Base-by-base conservation (phyloP, 53 echinoderm and acorn worm species). In the Actinopyga echinites region DNA sequence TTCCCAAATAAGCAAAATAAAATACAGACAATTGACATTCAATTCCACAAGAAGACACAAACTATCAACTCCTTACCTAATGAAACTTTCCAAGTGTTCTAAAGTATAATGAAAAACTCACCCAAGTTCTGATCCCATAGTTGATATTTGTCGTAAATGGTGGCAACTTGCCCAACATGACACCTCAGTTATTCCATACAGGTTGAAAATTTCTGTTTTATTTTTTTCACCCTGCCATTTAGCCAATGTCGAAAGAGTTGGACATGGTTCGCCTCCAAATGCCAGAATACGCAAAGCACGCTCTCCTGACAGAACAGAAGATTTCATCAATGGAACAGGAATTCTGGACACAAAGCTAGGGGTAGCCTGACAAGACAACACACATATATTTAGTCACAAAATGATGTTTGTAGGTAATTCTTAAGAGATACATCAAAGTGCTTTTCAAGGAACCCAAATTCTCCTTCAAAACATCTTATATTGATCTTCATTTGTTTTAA, bases 131-230 rank as follows among this genome's bases (percentile, higher is more conserved):
- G 8, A 20, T 5, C 2, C 22, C 74, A 6, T 10, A 26, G 55
- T 30, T 22, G 6, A 30, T 28, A 31, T 55, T 55, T 13, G 30
- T 20, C 31, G 13, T 25, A 78, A 31, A 33, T 37, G 63, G 60
- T 80, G 62, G 45, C 84, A 89, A 4, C 89, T 54, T 15, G 97
- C 97, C 97, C 97, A 96, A 68, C 97, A 88, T 5, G 94, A 96
- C 1, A 93, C 93, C 40, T 96, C 97, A 4, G 97, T 96, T 55
- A 96, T 93, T 0, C 97, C 93, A 82, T 96, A 96, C 40, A 96
- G 75, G 81, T 96, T 94, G 90, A 87, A 92, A 77, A 92, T 86
- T 53, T 86, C 52, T 44, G 93, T 95, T 35, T 40, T 71, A 67
- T 96, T 96, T 23, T 84, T 90, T 37, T 36, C 65, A 40, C 66